Base-by-base conservation (phyloP, 1,140 invertebrate species). In the Lycorma delicatula region DNA sequence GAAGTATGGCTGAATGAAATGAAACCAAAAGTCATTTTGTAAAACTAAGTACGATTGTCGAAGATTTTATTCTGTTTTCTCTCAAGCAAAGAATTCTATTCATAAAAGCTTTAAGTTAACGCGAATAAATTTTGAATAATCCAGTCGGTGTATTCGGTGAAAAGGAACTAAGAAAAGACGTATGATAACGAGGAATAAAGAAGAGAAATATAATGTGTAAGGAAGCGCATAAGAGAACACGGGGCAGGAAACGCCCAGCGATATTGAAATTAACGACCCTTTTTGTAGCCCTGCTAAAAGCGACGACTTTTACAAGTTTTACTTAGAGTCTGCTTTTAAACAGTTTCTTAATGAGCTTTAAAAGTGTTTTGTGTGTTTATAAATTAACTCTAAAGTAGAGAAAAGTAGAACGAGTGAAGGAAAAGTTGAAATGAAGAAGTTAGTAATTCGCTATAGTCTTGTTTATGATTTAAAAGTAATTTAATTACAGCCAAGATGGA, bases 391-490 rank as follows among this genome's bases (percentile, higher is more conserved):
- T 22, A 44, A 22, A 44, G 41, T 44, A 22, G 16, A 44, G 41
- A 44, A 44, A 44, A 44, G 16, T 44, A 44, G 41, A 22, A 44
- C 41, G 41, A 44, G 41, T 20, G 41, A 44, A 22, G 23, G 41
- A 44, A 44, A 44, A 44, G 41, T 44, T 44, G n/a, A 18, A 44
- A 44, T 44, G 18, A 44, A 44, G 41, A 44, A 44, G 41, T 44
- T 44, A 20, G 41, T 20, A 22, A 44, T 20, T 44, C n/a, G 41
- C 41, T 44, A 44, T 44, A 44, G 41, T 44, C 41, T 44, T 44
- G 41, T 44, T 44, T 44, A 44, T 44, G 41, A 44, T 44, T 44
- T 44, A 44, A 44, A 44, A 44, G 41, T 44, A 44, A 44, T 44
- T 44, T 44, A 44, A 44, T 44, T 44, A 44, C 23, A 44, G 41